Percentiles rank a stretch among this genome's conserved stretches.
phyloP scores from a whole-genome alignment of 2,797 vertebrate genomes.

The Coranthus polyacanthus region DNA sequence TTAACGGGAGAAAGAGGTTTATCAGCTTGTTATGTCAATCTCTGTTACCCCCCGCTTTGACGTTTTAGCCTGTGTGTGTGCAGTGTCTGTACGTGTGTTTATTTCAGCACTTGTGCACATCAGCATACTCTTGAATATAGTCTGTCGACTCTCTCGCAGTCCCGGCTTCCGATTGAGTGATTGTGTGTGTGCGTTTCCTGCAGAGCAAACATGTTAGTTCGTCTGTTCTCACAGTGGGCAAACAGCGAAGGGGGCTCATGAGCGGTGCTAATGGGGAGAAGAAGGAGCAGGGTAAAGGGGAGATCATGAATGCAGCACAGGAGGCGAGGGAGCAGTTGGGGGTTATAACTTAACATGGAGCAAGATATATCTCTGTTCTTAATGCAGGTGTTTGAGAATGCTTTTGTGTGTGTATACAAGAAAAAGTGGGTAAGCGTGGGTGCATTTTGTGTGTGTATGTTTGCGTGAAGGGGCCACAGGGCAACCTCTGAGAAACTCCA shows the following conservation, averaged over 20 bases:
- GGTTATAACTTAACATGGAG: conserved; percentile 53
- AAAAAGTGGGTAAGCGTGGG: conserved; percentile 17
- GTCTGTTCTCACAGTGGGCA: conserved; percentile 81
- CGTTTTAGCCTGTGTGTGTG: conserved; percentile 38
- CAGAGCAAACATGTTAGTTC: conserved; percentile 80
- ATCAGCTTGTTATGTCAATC: conserved; percentile 79
- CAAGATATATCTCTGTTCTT: conserved; percentile 48
- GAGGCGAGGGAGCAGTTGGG: conserved; percentile 29
- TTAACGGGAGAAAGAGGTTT: conserved; percentile 62
- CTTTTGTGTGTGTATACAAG: conserved; percentile 26
- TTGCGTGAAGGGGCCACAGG: conserved; percentile 66
- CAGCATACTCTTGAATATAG: conserved; percentile 64
- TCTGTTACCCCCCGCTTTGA: conserved; percentile 62
- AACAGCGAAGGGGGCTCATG: conserved; percentile 71
- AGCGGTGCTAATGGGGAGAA: conserved; percentile 71
- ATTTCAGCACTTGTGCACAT: conserved; percentile 51
- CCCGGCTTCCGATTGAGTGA: conserved; percentile 63
- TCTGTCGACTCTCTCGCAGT: conserved; percentile 48
- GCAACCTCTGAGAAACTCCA: conserved; percentile 76
- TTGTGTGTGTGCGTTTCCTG: conserved; percentile 61
- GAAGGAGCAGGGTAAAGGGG: conserved; percentile 49
- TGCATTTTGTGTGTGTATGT: conserved; percentile 26
- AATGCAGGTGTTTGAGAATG: conserved; percentile 55
- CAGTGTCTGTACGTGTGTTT: conserved; percentile 27
- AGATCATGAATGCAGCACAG: conserved; percentile 32